Percentiles rank a stretch among this genome's conserved stretches.
phyloP scores from a whole-genome alignment of 2,113 vertebrate genomes.

The Muntiacus muntjak region DNA sequence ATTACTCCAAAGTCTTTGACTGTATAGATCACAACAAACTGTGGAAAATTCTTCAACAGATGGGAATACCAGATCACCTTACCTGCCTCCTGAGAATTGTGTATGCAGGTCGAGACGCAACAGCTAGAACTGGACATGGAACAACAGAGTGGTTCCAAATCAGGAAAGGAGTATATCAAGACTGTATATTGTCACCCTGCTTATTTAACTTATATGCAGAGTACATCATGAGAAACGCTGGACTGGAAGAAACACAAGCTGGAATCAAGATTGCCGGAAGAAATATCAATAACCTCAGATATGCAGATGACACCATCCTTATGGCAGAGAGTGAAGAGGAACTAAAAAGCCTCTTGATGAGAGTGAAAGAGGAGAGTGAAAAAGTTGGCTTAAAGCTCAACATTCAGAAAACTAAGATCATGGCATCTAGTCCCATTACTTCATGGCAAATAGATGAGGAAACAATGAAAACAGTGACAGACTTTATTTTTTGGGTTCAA shows the following conservation, averaged over 20 bases:
- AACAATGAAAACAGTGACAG: too few relatives aligned
- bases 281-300: neutral
- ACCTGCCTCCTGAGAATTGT: neutral
- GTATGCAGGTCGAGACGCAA: neutral
- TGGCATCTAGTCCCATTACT: too few relatives aligned
- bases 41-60: neutral
- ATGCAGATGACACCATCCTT: neutral
- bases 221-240: fast-evolving
- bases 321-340: neutral
- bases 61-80: neutral
- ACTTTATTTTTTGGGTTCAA: fast-evolving
- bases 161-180: neutral
- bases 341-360: neutral
- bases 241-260: neutral
- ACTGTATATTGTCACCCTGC: neutral
- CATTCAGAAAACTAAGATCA: too few relatives aligned
- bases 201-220: neutral
- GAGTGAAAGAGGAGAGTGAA: too few relatives aligned
- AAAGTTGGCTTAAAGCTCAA: neutral
- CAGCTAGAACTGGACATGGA: neutral
- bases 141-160: neutral
- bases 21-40: neutral
- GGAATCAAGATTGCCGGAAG: neutral
- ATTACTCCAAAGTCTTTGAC: neutral
- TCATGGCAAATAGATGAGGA: too few relatives aligned